A percentile compares a stretch with the other conserved stretches of the same genome.
These are phyloP conservation scores for Phrynosoma blainvillii DNA, from an alignment of 2,113 vertebrate species.

Conservation along the genomic window DNA sequence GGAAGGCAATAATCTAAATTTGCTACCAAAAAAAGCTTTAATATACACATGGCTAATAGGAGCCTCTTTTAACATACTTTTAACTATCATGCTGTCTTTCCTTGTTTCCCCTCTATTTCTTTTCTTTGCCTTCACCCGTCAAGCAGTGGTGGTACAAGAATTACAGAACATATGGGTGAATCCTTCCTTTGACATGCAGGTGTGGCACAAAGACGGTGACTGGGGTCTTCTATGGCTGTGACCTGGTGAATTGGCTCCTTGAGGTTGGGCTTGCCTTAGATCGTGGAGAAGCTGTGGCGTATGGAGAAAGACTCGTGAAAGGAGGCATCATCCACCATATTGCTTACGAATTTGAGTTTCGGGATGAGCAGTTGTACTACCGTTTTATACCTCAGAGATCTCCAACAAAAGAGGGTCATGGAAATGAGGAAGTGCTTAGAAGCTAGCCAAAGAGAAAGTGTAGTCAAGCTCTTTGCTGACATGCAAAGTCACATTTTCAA, in stretches of 20 bases:
- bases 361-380: slow-evolving; percentile 87
- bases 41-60: slow-evolving; percentile 49
- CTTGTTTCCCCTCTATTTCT: slow-evolving; percentile 71
- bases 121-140: slow-evolving; percentile 68
- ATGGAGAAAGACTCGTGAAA: slow-evolving; percentile 85
- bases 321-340: slow-evolving; percentile 90
- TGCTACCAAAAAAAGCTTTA: slow-evolving; percentile 51
- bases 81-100: slow-evolving; percentile 76
- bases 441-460: slow-evolving; percentile 40
- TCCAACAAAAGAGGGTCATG: slow-evolving; percentile 31
- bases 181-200: slow-evolving; percentile 85
- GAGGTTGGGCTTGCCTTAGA: slow-evolving; percentile 90
- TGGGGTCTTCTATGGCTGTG: slow-evolving; percentile 90
- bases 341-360: slow-evolving; percentile 84
- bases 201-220: slow-evolving; percentile 81
- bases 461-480: slow-evolving; percentile 28
- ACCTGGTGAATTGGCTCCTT: slow-evolving; percentile 93
- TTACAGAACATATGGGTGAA: slow-evolving; percentile 84
- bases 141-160: slow-evolving; percentile 85
- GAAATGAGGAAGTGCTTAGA: slow-evolving; percentile 29
- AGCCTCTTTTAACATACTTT: slow-evolving; percentile 67
- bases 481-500: slow-evolving; percentile 20
- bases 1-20: slow-evolving; percentile 27
- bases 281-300: slow-evolving; percentile 87
- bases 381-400: slow-evolving; percentile 77